A percentile compares a stretch with the other conserved stretches of the same genome.
Evolutionary conservation across 1,140 invertebrate genomes (phyloP).

Genomic region (Lordiphosa mommai): DNA sequence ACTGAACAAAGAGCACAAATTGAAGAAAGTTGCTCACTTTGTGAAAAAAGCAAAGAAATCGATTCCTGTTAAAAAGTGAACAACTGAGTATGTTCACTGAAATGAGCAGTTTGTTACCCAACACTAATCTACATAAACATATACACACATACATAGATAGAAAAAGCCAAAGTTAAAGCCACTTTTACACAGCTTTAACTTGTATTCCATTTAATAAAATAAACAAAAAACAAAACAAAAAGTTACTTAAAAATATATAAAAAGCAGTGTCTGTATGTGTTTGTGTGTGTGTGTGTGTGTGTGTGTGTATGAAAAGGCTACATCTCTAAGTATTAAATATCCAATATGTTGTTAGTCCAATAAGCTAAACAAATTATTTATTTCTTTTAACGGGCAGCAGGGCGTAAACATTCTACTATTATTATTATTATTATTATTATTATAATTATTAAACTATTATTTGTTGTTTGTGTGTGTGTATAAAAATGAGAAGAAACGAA

Average conservation of each 20-base stretch:
- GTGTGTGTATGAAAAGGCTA: conserved; percentile 52
- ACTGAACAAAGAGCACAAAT: no score
- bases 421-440: conserved; percentile 35
- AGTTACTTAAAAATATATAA: conserved; percentile 4
- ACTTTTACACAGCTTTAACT: conserved; percentile 48
- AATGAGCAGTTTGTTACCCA: no score
- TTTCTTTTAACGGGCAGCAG: conserved; percentile 29
- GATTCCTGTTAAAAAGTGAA: no score
- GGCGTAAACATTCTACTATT: conserved; percentile 8
- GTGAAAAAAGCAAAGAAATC: no score
- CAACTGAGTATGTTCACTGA: no score
- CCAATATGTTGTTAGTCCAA: conserved; percentile 61
- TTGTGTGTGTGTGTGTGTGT: background rate
- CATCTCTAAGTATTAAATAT: conserved; percentile 72
- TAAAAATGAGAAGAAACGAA: conserved; percentile 12
- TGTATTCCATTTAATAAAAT: conserved; percentile 65
- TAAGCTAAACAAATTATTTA: conserved; percentile 72
- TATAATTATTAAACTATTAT: conserved; percentile 13
- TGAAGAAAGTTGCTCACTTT: no score
- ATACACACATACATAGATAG: conserved; percentile 13
- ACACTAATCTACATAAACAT: background rate
- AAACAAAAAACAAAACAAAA: conserved; percentile 17
- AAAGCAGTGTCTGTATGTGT: conserved; percentile 12
- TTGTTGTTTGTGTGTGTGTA: conserved; percentile 16
- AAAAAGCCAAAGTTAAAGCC: conserved; percentile 31